Evolutionary conservation across 2,888 invertebrate genomes (phyloP).

Genomic region (Steinernema scapterisci): DNA sequence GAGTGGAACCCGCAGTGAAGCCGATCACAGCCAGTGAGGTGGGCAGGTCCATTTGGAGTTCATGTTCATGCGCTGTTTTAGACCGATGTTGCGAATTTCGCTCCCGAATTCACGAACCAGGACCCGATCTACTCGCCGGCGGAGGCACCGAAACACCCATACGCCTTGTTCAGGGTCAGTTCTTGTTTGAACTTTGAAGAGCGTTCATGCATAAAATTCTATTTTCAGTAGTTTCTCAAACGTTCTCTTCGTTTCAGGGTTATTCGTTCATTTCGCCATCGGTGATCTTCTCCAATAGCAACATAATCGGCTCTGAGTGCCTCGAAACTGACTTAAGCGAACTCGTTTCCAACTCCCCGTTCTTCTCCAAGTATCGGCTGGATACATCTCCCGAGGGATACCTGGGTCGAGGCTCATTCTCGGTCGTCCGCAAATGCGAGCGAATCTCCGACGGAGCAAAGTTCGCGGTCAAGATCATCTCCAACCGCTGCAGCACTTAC

Average conservation of each 20-base stretch:
- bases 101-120: conserved; percentile 93
- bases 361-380: conserved; percentile 83
- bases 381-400: conserved; percentile 75
- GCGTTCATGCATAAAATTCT: conserved; percentile 27
- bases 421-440: conserved; percentile 80
- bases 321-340: conserved; percentile 45
- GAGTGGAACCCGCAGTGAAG: conserved; percentile 84
- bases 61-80: conserved; percentile 67
- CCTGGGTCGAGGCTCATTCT: conserved; percentile 86
- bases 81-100: conserved; percentile 92
- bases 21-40: conserved; percentile 77
- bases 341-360: conserved; percentile 77
- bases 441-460: conserved; percentile 78
- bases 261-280: conserved; percentile 95
- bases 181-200: too few species aligned
- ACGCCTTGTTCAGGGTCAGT: conserved; percentile 53
- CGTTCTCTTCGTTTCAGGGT: conserved; percentile 73
- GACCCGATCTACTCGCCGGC: conserved; percentile 88
- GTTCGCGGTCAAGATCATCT: conserved; percentile 86
- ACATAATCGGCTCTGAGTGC: conserved; percentile 77
- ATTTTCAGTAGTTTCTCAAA: conserved; percentile 33
- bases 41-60: conserved; percentile 15
- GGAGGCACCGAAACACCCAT: conserved; percentile 76
- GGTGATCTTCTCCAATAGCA: conserved; percentile 77
- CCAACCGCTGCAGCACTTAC: conserved; percentile 73